phyloP scores from a whole-genome alignment of 2,888 invertebrate species.

The Yponomeuta cagnagella region DNA sequence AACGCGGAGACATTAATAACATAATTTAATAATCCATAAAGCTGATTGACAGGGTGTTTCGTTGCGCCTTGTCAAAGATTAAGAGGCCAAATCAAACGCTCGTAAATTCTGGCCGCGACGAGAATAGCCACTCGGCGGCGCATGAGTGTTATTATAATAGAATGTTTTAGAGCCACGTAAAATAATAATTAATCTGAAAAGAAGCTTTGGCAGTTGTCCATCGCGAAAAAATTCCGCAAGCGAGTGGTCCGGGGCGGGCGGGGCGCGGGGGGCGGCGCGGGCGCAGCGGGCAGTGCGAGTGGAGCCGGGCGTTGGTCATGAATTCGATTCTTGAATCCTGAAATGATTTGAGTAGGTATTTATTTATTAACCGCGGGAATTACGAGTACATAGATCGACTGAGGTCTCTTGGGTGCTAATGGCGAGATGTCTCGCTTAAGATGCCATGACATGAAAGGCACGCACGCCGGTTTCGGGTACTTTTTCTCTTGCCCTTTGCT shows the following conservation, averaged over 20 bases:
- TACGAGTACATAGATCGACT: too few relatives aligned
- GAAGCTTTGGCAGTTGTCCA: conserved; percentile 63
- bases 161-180: conserved; percentile 63
- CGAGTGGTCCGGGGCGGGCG: background rate
- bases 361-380: too few relatives aligned
- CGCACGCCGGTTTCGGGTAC: too few relatives aligned
- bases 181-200: conserved; percentile 73
- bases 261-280: background rate
- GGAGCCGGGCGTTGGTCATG: background rate
- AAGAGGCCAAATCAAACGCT: conserved; percentile 64
- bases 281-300: background rate
- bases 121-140: conserved; percentile 47
- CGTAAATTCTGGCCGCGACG: conserved; percentile 52
- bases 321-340: background rate
- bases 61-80: conserved; percentile 52
- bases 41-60: conserved; percentile 44
- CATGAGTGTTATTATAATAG: conserved; percentile 63
- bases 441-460: too few relatives aligned
- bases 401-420: too few relatives aligned
- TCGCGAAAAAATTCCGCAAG: conserved; percentile 43
- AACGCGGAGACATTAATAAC: background rate
- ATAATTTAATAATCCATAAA: conserved; percentile 7
- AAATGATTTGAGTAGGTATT: background rate
- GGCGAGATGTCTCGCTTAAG: too few relatives aligned
- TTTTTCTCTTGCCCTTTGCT: too few relatives aligned